phyloP scores from a whole-genome alignment of 2,113 vertebrate species.

The Silurus asotus region DNA sequence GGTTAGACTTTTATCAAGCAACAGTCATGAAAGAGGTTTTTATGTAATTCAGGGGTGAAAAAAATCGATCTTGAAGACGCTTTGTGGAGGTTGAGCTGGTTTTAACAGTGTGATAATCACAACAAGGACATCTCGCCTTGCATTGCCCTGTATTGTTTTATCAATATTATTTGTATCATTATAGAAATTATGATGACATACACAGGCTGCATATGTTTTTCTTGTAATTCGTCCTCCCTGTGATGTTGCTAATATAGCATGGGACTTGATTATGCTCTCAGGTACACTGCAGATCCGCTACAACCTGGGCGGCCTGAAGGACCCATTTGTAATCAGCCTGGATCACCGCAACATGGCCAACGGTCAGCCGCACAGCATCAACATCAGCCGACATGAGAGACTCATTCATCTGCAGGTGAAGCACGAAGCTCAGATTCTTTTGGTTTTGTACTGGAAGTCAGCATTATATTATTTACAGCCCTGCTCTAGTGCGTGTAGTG shows the following conservation, averaged over 20 bases:
- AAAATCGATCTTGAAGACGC: not conserved
- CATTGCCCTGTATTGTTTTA: not conserved
- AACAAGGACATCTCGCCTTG: not conserved
- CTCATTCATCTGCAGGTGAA: conserved; percentile 81
- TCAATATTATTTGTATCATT: no score
- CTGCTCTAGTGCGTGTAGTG: not conserved
- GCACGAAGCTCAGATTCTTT: not conserved
- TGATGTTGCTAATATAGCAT: not conserved
- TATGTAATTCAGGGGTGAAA: not conserved
- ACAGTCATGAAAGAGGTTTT: not conserved
- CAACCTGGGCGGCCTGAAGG: conserved; percentile 83
- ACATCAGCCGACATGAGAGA: conserved; percentile 78
- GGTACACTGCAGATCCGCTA: conserved; percentile 91
- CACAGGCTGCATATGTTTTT: no score
- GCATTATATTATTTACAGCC: not conserved
- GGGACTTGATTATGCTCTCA: conserved; percentile 54
- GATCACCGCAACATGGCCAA: conserved; percentile 92
- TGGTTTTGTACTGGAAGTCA: not conserved
- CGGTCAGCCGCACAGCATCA: conserved; percentile 90
- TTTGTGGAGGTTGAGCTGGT: not conserved
- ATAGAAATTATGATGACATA: no score
- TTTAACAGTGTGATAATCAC: not conserved
- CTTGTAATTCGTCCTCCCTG: not conserved
- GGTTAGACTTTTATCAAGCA: conserved; percentile 71
- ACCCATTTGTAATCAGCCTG: conserved; percentile 84